Percentiles rank a stretch among this genome's conserved stretches.
These are phyloP conservation scores for Bombycilla garrulus DNA, from an alignment of 2,113 vertebrate species.

Conservation along the genomic window DNA sequence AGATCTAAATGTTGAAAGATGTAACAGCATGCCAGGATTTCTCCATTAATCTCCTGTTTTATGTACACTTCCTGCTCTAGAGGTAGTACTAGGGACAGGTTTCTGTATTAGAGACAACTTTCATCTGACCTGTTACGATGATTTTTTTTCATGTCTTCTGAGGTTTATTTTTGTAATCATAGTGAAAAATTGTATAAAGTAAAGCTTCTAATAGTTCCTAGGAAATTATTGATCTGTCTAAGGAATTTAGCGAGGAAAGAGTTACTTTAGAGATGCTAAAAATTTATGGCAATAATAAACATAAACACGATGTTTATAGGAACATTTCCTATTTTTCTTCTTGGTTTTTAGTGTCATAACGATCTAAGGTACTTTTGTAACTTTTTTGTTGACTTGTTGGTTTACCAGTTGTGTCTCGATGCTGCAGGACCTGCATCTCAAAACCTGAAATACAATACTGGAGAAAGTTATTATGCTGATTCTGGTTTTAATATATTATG, in stretches of 20 bases:
- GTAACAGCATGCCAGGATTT: background rate
- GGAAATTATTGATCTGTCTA: background rate
- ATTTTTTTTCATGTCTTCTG: background rate
- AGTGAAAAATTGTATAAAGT: background rate
- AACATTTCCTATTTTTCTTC: background rate
- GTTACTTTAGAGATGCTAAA: background rate
- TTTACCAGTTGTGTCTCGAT: background rate
- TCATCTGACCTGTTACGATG: background rate
- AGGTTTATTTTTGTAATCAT: conserved; percentile 19
- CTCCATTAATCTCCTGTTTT: background rate
- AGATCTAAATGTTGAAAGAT: background rate
- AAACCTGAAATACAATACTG: background rate
- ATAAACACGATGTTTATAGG: background rate
- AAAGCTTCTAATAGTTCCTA: background rate
- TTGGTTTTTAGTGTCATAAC: background rate
- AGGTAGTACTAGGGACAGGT: background rate
- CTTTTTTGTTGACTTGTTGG: background rate
- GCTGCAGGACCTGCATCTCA: background rate
- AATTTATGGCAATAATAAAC: background rate
- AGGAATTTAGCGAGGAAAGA: background rate
- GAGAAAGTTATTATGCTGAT: background rate
- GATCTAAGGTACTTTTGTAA: background rate
- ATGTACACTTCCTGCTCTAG: background rate
- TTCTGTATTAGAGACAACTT: background rate
- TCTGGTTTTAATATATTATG: background rate